phyloP scores from a whole-genome alignment of 2,113 vertebrate species.

The Neolamprologus fasciatus region DNA sequence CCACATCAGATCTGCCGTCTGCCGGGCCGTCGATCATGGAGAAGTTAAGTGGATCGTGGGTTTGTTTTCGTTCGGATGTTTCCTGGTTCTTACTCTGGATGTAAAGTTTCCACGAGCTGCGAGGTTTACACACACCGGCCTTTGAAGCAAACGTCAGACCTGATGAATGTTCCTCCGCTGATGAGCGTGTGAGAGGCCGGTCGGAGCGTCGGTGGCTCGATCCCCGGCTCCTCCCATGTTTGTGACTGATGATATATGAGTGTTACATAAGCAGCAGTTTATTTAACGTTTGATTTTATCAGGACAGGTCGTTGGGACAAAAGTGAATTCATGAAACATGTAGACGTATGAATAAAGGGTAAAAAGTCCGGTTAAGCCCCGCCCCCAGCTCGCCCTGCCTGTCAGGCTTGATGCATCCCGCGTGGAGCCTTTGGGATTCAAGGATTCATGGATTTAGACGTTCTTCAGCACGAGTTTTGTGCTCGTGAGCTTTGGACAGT shows the following conservation, averaged over 20 bases:
- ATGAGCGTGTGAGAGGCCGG: background rate
- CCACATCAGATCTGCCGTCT: background rate
- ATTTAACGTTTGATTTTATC: rapidly evolving
- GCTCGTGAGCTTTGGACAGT: rapidly evolving
- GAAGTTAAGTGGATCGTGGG: background rate
- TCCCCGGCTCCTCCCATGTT: background rate
- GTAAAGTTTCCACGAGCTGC: background rate
- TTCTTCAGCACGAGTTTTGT: background rate
- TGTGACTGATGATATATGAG: background rate
- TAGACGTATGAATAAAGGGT: background rate
- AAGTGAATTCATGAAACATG: rapidly evolving
- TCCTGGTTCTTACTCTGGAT: background rate
- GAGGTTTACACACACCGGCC: background rate
- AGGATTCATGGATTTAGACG: background rate
- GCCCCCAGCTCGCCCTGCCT: background rate
- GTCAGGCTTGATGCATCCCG: rapidly evolving
- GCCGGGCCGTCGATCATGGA: background rate
- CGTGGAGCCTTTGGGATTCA: background rate
- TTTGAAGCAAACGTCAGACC: background rate
- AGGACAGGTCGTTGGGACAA: background rate
- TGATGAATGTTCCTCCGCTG: background rate
- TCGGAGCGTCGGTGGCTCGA: background rate
- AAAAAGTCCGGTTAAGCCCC: rapidly evolving
- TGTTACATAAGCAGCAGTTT: background rate
- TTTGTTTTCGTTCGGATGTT: background rate